Evolutionary conservation across 2,797 vertebrate species (phyloP).

Genomic region (Hipposideros larvatus): DNA sequence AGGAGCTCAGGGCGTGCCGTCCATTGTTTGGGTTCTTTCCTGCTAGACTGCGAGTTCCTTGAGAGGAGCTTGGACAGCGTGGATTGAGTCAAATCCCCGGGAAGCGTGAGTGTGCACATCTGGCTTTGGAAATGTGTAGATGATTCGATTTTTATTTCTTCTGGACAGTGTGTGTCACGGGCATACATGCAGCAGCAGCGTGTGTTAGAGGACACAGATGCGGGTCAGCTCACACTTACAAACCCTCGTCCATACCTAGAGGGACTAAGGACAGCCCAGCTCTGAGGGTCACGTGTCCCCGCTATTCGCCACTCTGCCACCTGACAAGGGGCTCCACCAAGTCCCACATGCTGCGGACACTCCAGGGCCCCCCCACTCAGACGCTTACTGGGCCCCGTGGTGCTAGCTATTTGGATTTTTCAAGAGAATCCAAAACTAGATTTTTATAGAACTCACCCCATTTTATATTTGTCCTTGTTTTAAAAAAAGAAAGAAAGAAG

Average conservation of each 20-base stretch:
- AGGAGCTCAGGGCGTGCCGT: no score
- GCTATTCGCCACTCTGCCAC: neutral
- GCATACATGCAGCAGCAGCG: neutral
- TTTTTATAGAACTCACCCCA: neutral
- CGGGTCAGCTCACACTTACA: neutral
- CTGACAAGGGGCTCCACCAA: neutral
- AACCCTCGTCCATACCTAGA: no score
- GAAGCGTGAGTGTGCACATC: neutral
- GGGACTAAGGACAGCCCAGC: neutral
- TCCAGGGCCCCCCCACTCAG: rapidly evolving
- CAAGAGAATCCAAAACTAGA: neutral
- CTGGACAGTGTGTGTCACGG: neutral
- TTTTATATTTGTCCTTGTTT: slow-evolving; percentile 53
- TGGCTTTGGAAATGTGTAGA: neutral
- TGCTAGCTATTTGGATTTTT: neutral
- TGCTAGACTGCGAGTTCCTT: neutral
- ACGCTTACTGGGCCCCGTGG: neutral
- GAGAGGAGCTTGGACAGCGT: neutral
- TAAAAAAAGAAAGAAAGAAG: slow-evolving; percentile 34
- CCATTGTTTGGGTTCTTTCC: neutral
- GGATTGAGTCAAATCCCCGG: neutral
- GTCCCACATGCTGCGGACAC: neutral
- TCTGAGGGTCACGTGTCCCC: no score
- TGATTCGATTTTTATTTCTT: neutral
- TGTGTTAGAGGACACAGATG: neutral